Percentiles rank a stretch among this genome's conserved stretches.
These are phyloP conservation scores for Bergia sp. DNA, from an alignment of 92 coral and sea anemone genomes.

Conservation along the genomic window DNA sequence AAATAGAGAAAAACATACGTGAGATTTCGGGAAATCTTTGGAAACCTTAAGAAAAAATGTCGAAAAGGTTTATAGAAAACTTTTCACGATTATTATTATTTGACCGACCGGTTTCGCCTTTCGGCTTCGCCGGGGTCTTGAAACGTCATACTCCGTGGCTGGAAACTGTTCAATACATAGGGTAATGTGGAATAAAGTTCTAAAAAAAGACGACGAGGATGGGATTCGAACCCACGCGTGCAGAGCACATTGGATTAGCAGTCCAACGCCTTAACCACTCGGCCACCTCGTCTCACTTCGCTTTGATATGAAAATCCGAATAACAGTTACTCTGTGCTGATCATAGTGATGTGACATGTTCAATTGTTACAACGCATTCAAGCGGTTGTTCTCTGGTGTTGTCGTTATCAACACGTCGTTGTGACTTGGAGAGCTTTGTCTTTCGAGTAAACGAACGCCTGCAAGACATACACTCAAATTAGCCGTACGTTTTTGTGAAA, in stretches of 20 bases:
- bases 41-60: no score
- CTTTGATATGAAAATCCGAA: conserved; percentile 2
- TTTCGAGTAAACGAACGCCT: background rate
- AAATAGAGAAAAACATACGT: no score
- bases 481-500: background rate
- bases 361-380: background rate
- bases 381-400: background rate
- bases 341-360: conserved; percentile 1
- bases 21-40: no score
- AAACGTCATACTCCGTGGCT: no score
- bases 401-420: background rate
- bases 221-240: conserved; percentile 99
- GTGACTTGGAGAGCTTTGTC: background rate
- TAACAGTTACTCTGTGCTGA: no score
- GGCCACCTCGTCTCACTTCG: conserved; percentile 79
- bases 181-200: no score
- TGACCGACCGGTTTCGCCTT: no score
- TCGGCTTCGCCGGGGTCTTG: no score
- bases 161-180: no score
- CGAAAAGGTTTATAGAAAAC: no score
- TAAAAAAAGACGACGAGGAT: conserved; percentile 84
- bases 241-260: conserved; percentile 99
- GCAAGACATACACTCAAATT: background rate
- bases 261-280: conserved; percentile 62
- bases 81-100: no score